Base-by-base conservation (phyloP, 1,140 invertebrate species). In the Dreissena rostriformis region DNA sequence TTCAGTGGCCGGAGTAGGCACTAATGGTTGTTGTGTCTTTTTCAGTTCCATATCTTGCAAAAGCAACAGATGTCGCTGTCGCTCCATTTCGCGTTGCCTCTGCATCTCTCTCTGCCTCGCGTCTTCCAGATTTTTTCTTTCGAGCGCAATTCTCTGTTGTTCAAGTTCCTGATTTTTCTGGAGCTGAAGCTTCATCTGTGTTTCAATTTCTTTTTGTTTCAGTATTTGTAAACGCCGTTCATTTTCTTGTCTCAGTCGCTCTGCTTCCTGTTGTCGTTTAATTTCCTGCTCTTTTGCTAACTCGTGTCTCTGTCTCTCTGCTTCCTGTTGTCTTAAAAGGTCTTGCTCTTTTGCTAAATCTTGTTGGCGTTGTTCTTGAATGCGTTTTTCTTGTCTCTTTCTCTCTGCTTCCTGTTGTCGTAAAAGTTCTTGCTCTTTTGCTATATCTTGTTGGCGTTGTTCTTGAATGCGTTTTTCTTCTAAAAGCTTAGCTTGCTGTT, bases 401-500 rank as follows among this genome's bases (percentile, higher is more conserved):
- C 39, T 71, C n/a, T 28, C 14, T 49, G 70, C 70, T 67, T 72
- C 26, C 29, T 57, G 12, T 22, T 28, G n/a, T 61, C 22, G n/a
- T 19, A 49, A 39, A 28, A 2, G n/a, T 63, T 26, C 61, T n/a
- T 26, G n/a, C 24, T 26, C 70, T 75, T 75, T 49, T 53, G 15
- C 26, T 19, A 61, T 4, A 19, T 75, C 52, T 75, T 61, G 22
- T 75, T 39, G 72, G 15, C 72, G 72, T 29, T 75, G 52, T 17
- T 75, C 51, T 24, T n/a, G 52, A 14, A 75, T 19, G 11, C 72
- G 29, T 6, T 24, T 53, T 28, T 75, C 29, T 75, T 75, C 77
- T 28, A 79, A 17, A 15, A 22, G 26, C 72, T 22, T 74, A 22
- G 55, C 74, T 74, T 82, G 29, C 63, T 82, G 79, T 82, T 82